Conservation (phyloP, 2,113 vertebrate genomes). For the Falco punctatus region DNA sequence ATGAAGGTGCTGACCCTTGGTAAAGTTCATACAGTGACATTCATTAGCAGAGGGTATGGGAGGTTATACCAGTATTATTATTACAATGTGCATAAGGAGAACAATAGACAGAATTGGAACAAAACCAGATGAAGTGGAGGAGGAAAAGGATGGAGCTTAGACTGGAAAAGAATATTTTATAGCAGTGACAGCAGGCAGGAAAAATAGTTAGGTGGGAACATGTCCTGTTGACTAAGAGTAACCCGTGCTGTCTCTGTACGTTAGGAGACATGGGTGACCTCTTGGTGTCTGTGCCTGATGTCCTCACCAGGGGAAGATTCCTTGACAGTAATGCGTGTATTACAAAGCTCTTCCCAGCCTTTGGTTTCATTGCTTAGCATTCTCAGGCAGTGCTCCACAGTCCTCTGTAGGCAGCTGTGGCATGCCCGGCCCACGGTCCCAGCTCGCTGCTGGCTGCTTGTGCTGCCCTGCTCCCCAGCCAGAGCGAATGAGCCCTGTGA, state of each 20-base stretch:
- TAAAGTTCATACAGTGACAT: background rate
- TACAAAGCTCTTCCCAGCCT: background rate
- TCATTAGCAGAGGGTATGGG: background rate
- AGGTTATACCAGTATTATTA: background rate
- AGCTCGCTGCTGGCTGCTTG: background rate
- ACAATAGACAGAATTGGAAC: background rate
- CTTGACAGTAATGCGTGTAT: background rate
- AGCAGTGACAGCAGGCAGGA: background rate
- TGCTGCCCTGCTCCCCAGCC: background rate
- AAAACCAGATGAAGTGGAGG: background rate
- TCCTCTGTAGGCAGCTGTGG: background rate
- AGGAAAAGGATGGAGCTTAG: background rate
- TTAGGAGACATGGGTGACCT: background rate
- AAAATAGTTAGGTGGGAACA: background rate
- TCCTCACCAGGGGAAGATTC: background rate
- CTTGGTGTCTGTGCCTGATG: background rate
- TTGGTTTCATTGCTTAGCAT: background rate
- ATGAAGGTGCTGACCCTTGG: background rate
- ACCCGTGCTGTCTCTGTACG: background rate
- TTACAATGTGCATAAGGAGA: background rate
- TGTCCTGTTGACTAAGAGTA: background rate
- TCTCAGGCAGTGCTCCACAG: background rate
- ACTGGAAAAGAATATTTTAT: background rate
- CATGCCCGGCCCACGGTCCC: background rate
- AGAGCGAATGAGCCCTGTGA: background rate